A percentile compares a stretch with the other conserved stretches of the same genome.
These are phyloP conservation scores for Pelusios castaneus DNA, from an alignment of 2,113 vertebrate species.

Conservation along the genomic window DNA sequence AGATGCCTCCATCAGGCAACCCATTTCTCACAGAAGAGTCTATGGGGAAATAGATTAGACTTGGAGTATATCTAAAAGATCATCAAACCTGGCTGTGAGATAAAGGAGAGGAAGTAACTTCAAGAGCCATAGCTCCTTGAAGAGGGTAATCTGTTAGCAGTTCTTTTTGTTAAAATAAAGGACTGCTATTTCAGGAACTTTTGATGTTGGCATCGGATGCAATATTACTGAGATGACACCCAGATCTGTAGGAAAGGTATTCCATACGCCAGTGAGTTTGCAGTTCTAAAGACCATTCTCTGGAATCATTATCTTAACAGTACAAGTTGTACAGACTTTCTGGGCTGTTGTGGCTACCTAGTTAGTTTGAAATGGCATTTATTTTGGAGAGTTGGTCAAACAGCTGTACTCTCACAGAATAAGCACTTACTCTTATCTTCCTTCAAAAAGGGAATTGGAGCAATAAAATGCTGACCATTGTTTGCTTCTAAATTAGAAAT, in stretches of 20 bases:
- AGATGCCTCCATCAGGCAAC: neutral
- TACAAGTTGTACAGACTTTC: neutral
- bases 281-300: neutral
- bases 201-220: neutral
- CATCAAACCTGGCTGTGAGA: neutral
- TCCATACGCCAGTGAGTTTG: neutral
- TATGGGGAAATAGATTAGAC: neutral
- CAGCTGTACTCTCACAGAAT: neutral
- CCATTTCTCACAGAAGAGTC: neutral
- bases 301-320: neutral
- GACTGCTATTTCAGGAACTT: neutral
- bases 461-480: neutral
- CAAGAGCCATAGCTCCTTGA: neutral
- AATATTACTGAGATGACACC: neutral
- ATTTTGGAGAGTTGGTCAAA: neutral
- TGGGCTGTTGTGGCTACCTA: neutral
- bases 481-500: neutral
- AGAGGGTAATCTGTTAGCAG: neutral
- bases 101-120: neutral
- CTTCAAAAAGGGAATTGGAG: no score
- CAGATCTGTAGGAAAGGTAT: neutral
- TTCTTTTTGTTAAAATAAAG: neutral
- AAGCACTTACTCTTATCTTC: neutral
- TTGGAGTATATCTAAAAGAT: neutral
- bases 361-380: neutral